Percentiles rank a stretch among this genome's conserved stretches.
Evolutionary conservation across 30 jellyfish, hydroid and myxozoan species (phyloP).

Genomic region (Nemopilema nomurai): DNA sequence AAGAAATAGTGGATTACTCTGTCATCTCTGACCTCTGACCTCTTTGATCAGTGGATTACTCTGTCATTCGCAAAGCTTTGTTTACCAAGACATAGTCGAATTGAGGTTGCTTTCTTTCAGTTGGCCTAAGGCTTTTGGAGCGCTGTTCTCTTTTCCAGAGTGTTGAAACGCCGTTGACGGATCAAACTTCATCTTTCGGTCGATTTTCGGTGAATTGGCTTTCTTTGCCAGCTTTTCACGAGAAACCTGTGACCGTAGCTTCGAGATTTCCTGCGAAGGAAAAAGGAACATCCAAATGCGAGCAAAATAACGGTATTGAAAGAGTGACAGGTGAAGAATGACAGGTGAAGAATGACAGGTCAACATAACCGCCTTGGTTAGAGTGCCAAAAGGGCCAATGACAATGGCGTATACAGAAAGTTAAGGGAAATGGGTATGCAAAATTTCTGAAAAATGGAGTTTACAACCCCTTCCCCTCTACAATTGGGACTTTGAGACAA

Average conservation of each 20-base stretch:
- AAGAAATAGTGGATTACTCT: too few relatives aligned
- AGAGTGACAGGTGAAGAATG: too few relatives aligned
- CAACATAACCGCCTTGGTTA: too few relatives aligned
- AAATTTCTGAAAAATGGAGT: too few relatives aligned
- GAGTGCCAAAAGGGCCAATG: too few relatives aligned
- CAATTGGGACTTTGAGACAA: too few relatives aligned
- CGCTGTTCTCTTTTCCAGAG: conserved; percentile 48
- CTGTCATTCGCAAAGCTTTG: too few relatives aligned
- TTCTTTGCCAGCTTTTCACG: conserved; percentile 37
- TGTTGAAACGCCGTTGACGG: conserved; percentile 57
- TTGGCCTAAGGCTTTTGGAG: conserved; percentile 13
- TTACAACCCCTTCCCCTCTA: neutral
- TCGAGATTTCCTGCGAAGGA: conserved; percentile 36
- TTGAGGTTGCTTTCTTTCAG: conserved; percentile 15
- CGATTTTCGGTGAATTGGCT: conserved; percentile 26
- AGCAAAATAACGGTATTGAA: too few relatives aligned
- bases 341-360: too few relatives aligned
- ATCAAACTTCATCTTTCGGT: conserved; percentile 36
- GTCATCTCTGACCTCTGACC: too few relatives aligned
- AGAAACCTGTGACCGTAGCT: conserved; percentile 47
- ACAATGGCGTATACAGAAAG: too few relatives aligned
- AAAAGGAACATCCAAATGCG: neutral
- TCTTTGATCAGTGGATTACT: too few relatives aligned
- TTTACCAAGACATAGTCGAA: neutral
- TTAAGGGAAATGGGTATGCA: neutral